Evolutionary conservation across 1,140 invertebrate species (phyloP).

Genomic region (Medauroidea extradentata): DNA sequence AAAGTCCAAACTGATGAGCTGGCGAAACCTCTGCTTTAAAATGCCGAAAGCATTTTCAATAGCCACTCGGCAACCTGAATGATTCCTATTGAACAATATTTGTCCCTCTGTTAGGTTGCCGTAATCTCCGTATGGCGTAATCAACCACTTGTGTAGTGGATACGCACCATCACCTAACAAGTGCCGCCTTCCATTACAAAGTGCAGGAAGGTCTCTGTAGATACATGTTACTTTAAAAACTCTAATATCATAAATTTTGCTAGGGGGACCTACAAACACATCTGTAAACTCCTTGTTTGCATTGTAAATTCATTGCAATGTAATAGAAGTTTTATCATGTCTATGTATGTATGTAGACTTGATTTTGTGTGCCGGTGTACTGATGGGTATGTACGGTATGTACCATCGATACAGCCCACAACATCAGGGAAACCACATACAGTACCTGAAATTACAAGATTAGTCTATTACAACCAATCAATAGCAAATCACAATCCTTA

Average conservation of each 20-base stretch:
- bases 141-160: conserved; percentile 27
- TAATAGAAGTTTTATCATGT: conserved; percentile 28
- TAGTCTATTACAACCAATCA: too few species aligned
- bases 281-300: conserved; percentile 26
- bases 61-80: conserved; percentile 25
- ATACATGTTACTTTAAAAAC: conserved; percentile 25
- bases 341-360: conserved; percentile 29
- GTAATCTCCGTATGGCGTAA: conserved; percentile 35
- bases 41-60: conserved; percentile 35
- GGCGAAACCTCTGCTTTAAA: not conserved
- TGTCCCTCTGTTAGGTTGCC: conserved; percentile 30
- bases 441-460: too few species aligned
- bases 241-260: conserved; percentile 30
- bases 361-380: conserved; percentile 23
- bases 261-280: conserved; percentile 28
- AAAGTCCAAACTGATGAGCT: not conserved
- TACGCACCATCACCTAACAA: conserved; percentile 40
- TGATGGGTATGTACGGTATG: conserved; percentile 21
- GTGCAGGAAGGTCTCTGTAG: conserved; percentile 4
- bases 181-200: conserved; percentile 18
- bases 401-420: conserved; percentile 23
- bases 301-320: conserved; percentile 32
- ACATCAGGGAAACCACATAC: conserved; percentile 17
- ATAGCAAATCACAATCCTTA: too few species aligned
- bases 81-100: conserved; percentile 28